Conservation (phyloP, 2,797 vertebrate species). For the Etheostoma nigrum region DNA sequence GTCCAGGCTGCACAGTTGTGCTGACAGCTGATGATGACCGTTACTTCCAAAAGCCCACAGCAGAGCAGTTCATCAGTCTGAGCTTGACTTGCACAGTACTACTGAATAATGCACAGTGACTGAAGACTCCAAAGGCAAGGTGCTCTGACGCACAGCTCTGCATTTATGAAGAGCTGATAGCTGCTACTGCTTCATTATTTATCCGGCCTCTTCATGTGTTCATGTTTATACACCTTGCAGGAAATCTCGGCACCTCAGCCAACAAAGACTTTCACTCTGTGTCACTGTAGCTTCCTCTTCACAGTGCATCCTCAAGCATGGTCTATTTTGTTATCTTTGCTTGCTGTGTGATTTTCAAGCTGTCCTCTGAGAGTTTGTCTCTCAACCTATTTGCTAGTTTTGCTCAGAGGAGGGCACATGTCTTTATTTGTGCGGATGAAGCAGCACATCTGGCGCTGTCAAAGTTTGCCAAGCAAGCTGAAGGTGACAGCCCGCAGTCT, state of each 20-base stretch:
- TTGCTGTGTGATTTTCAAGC: constrained; percentile 19
- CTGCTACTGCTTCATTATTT: constrained; percentile 63
- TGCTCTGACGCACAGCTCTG: constrained; percentile 54
- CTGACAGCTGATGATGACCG: constrained; percentile 68
- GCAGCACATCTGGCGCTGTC: constrained; percentile 65
- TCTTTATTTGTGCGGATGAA: constrained; percentile 41
- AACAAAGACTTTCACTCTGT: constrained; percentile 22
- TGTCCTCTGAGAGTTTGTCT: constrained; percentile 7
- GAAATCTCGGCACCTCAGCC: constrained; percentile 38
- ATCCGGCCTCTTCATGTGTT: constrained; percentile 46
- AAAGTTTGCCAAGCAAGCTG: constrained; percentile 42
- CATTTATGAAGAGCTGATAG: constrained; percentile 58
- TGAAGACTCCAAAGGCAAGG: constrained; percentile 61
- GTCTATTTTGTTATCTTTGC: constrained; percentile 3
- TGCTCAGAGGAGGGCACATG: constrained; percentile 11
- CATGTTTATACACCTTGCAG: constrained; percentile 64
- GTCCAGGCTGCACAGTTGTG: constrained; percentile 37
- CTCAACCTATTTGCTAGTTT: constrained; percentile 5
- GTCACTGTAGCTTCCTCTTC: constrained; percentile 18
- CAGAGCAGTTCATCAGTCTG: constrained; percentile 67
- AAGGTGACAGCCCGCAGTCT: constrained; percentile 60
- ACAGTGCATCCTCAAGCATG: not conserved
- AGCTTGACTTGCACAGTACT: constrained; percentile 41
- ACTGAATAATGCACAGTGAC: constrained; percentile 75
- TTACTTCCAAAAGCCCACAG: constrained; percentile 66